Conservation (phyloP, 2,797 vertebrate genomes). For the Podarcis siculus region DNA sequence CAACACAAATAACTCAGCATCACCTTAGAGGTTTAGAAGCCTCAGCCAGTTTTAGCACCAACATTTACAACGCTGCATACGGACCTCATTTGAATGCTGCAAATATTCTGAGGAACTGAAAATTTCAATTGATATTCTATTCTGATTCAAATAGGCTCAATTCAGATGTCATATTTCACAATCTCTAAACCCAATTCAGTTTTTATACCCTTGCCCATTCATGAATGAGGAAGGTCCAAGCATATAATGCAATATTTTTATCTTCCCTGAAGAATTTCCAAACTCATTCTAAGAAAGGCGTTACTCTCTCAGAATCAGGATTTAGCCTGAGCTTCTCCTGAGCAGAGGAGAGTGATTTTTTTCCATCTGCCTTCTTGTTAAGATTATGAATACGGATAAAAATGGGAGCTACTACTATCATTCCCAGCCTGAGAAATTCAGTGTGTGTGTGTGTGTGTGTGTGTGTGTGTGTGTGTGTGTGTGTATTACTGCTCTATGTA, state of each 20-base stretch:
- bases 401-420: conserved; percentile 49
- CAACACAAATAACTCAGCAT: neutral
- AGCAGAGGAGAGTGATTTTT: neutral
- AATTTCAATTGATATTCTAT: neutral
- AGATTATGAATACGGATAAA: neutral
- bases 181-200: conserved; percentile 3
- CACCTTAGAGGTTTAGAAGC: neutral
- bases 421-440: conserved; percentile 39
- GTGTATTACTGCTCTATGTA: neutral
- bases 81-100: neutral
- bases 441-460: neutral
- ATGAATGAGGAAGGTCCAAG: neutral
- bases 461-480: too few species aligned
- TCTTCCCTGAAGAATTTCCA: neutral
- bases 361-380: neutral
- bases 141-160: conserved; percentile 1
- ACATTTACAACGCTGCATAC: neutral
- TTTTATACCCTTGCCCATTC: neutral
- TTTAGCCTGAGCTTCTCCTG: conserved; percentile 5
- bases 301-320: rapidly evolving
- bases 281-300: neutral
- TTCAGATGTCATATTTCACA: neutral
- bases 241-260: conserved; percentile 1
- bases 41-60: neutral
- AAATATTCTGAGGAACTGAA: neutral